Evolutionary conservation across 1,140 invertebrate species (phyloP).

Genomic region (Oncopodura yosiiana): DNA sequence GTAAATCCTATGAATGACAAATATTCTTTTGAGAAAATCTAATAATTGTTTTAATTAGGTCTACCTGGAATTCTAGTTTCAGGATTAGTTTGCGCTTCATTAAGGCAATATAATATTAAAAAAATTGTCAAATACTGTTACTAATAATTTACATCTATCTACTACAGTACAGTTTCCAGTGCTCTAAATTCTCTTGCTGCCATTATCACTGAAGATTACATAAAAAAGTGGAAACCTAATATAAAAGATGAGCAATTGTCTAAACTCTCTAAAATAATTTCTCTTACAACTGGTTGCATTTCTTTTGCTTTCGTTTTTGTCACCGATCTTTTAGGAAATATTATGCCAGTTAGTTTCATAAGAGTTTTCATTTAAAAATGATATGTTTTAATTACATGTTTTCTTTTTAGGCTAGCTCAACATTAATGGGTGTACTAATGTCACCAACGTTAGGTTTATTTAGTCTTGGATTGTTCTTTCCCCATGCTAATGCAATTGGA

Average conservation of each 20-base stretch:
- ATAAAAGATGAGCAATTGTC: conserved; percentile 10
- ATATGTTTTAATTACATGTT: too few relatives aligned
- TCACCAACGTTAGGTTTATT: conserved; percentile 27
- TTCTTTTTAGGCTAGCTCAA: conserved; percentile 23
- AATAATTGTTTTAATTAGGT: too few relatives aligned
- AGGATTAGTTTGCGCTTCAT: conserved; percentile 44
- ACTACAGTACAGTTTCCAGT: conserved; percentile 26
- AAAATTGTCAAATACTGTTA: conserved; percentile 36
- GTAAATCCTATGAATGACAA: conserved; percentile 42
- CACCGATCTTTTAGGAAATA: conserved; percentile 14
- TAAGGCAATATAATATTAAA: conserved; percentile 35
- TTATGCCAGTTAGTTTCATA: conserved; percentile 24
- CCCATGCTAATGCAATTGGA: conserved; percentile 21
- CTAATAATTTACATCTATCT: too few relatives aligned
- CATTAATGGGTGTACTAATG: conserved; percentile 23
- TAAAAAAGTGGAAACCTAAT: conserved; percentile 13
- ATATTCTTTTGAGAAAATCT: conserved; percentile 38
- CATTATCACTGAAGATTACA: conserved; percentile 24
- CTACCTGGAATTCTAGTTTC: conserved; percentile 31
- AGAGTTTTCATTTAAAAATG: background rate
- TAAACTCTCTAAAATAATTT: conserved; percentile 17
- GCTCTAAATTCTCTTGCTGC: conserved; percentile 28
- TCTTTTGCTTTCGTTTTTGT: conserved; percentile 21
- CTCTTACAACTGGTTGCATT: conserved; percentile 16
- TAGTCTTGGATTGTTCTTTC: conserved; percentile 25